Evolutionary conservation across 2,888 invertebrate genomes (phyloP), one percentile per base, ranked within the genome.

Genomic region (Drosophila falleni): DNA sequence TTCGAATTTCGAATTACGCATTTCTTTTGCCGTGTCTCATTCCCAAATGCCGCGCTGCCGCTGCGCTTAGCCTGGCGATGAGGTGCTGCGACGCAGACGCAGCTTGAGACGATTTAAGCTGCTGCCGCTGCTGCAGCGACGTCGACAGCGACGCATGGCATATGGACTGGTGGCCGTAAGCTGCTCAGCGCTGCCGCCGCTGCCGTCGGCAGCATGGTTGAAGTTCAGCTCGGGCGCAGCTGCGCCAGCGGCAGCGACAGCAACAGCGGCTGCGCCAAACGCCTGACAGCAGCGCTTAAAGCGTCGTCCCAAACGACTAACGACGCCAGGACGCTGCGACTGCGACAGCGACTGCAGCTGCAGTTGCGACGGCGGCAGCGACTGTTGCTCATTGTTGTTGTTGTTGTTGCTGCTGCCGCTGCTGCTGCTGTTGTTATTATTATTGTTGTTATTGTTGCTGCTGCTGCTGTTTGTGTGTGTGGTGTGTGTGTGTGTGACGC

Each of bases 251-350:
- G 61, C 54, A 31, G 31, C 31, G 31, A 29, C 29, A 1, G 78
- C 54, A 47, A 49, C 58, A 10, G 54, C 61, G 54, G 37, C 50
- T 60, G 71, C 59, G 63, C 49, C 66, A 65, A 80, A 74, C 51
- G 80, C 58, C 62, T 75, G 67, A 63, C 82, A 87, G 64, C 89
- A 92, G 63, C 88, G 91, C 59, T 80, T 87, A 5, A 90, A 75
- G 49, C 89, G 91, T 19, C 83, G 87, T 5, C 91, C 84, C 65
- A 92, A 73, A 23, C 90, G 87, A 31, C 78, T 78, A 44, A 89
- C 85, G 54, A 85, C 69, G 55, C 23, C 53, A 61, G 54, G 23
- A 23, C 59, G 63, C 2, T 35, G 62, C 19, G 16, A 3, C n/a
- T 50, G 64, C 55, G 33, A 26, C 16, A 19, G 71, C 31, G 31